Evolutionary conservation across 2,888 invertebrate genomes (phyloP).

Genomic region (Antitype chi): DNA sequence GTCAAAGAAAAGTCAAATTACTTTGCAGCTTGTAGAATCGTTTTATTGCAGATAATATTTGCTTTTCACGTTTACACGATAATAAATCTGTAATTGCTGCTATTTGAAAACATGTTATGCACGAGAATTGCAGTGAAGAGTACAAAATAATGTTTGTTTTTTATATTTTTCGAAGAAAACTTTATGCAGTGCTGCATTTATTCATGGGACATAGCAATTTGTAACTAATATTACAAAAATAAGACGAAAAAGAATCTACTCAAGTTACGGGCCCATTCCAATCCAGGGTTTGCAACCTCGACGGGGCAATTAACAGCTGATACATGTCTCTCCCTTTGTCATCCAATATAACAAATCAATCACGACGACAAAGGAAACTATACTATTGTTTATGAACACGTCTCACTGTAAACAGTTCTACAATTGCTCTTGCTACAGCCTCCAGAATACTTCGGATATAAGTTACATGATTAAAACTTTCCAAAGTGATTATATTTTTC

Average conservation of each 20-base stretch:
- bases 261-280: background rate
- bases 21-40: conserved; percentile 15
- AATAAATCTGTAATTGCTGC: conserved; percentile 35
- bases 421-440: background rate
- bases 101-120: conserved; percentile 29
- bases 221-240: background rate
- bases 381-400: conserved; percentile 9
- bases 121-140: conserved; percentile 15
- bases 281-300: background rate
- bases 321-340: background rate
- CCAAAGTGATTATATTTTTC: conserved; percentile 1
- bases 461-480: conserved; percentile 24
- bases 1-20: conserved; percentile 19
- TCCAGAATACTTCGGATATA: background rate
- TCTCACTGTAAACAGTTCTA: background rate
- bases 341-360: conserved; percentile 31
- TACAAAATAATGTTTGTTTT: background rate
- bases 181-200: background rate
- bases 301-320: conserved; percentile 5
- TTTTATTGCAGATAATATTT: conserved; percentile 54
- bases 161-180: background rate
- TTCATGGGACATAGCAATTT: background rate
- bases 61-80: conserved; percentile 44
- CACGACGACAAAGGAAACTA: background rate
- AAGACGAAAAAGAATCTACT: background rate